Base-by-base conservation (phyloP, 2,113 vertebrate species). In the Columbina picui region DNA sequence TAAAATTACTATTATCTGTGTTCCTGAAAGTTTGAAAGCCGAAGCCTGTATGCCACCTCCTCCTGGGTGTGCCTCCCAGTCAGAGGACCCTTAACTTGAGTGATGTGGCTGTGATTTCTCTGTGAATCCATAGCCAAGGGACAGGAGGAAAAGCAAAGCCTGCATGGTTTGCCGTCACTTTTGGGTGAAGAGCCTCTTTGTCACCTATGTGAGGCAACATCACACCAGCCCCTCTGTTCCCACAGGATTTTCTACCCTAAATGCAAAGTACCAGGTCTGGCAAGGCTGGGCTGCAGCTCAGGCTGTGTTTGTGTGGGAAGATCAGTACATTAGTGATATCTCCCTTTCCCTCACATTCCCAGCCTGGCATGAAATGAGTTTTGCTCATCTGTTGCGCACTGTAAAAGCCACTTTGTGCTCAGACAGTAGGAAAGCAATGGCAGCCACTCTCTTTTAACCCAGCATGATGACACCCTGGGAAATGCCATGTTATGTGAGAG, bases 391-490 rank as follows among this genome's bases (percentile, higher is more conserved):
- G n/a, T 45, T 59, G 50, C 3, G 1, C 59, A 10, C 32, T 55
- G 30, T 75, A 85, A 59, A 81, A 90, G 56, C n/a, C n/a, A 47
- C 39, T 55, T 3, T 3, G 34, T 91, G 80, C 80, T 94, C 27
- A 3, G 47, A 86, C 92, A 81, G 21, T 26, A 69, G 39, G 79
- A 38, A 85, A 34, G 63, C 65, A 91, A 84, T 9, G 38, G 80
- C 88, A 96, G n/a, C 70, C 5, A 17, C 76, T 91, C 27, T 79
- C 45, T 19, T 92, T 96, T 93, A 95, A 93, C 50, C 56, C 67
- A 60, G 59, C 74, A 47, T 1, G 1, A 8, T 94, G 83, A 77
- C 63, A 92, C 74, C 65, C 65, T 13, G 34, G 83, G 67, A 95
- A 87, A 95, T 56, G 23, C 71, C 52, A 87, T 41, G 22, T 93